Conservation (phyloP, 2,113 vertebrate species). For the Myrmecophaga tridactyla region DNA sequence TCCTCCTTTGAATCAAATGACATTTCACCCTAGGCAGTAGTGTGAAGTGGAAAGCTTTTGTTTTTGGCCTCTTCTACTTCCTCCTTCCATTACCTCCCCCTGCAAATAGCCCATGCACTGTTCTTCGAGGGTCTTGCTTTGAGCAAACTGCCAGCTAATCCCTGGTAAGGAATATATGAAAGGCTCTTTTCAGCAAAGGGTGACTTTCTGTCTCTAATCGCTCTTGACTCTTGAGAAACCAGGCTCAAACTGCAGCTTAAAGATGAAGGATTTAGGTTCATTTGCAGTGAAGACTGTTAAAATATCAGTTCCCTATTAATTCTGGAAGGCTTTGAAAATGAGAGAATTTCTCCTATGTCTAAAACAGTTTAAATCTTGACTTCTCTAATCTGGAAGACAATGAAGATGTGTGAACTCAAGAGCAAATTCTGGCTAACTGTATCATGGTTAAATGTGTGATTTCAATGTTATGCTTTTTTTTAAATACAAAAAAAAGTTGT, state of each 20-base stretch:
- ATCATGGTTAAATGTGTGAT: not conserved
- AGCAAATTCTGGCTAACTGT: not conserved
- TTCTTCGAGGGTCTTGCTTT: not conserved
- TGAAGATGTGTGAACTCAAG: not conserved
- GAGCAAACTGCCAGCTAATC: not conserved
- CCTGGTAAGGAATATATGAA: not conserved
- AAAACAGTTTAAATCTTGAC: not conserved
- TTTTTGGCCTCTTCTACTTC: not conserved
- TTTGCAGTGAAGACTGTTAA: conserved; percentile 44
- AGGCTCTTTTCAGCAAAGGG: conserved; percentile 32
- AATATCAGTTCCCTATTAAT: conserved; percentile 38
- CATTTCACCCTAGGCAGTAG: not conserved
- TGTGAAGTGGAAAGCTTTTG: not conserved
- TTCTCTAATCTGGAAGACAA: not conserved
- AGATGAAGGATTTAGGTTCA: conserved; percentile 16
- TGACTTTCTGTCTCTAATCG: not conserved
- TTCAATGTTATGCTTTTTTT: not conserved
- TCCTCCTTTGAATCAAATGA: not conserved
- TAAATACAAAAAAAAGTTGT: not conserved
- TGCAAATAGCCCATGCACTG: not conserved
- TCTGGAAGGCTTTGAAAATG: conserved; percentile 45
- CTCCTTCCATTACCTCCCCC: not conserved
- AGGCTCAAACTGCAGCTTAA: conserved; percentile 4
- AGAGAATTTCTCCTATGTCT: conserved; percentile 37
- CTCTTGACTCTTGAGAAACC: not conserved